A percentile compares a stretch with the other conserved stretches of the same genome.
Conservation (phyloP, 2,113 vertebrate species). For the Struthio camelus region DNA sequence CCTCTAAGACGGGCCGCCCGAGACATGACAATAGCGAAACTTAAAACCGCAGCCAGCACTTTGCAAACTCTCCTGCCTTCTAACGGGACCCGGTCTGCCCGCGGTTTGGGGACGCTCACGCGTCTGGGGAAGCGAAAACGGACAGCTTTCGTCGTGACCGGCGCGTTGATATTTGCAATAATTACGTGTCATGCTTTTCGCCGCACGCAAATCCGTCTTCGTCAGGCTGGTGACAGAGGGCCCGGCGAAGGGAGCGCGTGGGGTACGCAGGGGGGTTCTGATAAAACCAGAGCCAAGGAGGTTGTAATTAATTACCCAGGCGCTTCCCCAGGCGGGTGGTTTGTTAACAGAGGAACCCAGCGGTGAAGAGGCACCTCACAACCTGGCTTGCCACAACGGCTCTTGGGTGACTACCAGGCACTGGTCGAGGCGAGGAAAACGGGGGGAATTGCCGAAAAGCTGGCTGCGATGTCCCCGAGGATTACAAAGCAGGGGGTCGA, state of each 20-base stretch:
- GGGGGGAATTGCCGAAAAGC: neutral
- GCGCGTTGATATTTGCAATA: neutral
- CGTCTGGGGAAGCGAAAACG: neutral
- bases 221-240: neutral
- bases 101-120: neutral
- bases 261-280: neutral
- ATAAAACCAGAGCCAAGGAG: neutral
- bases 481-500: too few relatives aligned
- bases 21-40: neutral
- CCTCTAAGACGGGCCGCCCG: neutral
- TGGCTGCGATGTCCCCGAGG: neutral
- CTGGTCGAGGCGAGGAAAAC: fast-evolving
- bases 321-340: neutral
- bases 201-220: neutral
- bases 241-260: neutral
- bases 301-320: neutral
- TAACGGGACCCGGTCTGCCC: neutral
- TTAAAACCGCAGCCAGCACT: conserved; percentile 18
- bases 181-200: neutral
- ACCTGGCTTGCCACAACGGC: too few relatives aligned
- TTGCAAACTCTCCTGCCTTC: neutral
- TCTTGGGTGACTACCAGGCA: neutral
- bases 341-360: neutral
- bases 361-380: too few relatives aligned
- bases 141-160: neutral